Conservation (phyloP, 2,113 vertebrate genomes). For the Elephantulus edwardii region DNA sequence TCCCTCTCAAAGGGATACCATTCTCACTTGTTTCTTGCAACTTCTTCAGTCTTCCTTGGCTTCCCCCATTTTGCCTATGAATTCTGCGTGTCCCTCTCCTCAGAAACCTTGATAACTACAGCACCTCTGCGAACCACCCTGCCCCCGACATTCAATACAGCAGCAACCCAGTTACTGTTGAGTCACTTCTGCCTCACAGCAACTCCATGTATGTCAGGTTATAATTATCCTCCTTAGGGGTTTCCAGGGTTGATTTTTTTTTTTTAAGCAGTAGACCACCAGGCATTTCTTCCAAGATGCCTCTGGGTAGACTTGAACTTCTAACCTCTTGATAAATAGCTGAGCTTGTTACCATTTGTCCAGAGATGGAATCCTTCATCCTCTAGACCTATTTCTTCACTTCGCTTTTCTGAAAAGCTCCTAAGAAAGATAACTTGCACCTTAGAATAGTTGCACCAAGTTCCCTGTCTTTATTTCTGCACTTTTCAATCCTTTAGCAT, state of each 20-base stretch:
- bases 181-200: neutral
- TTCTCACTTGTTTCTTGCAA: neutral
- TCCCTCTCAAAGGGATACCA: neutral
- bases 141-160: neutral
- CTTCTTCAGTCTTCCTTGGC: neutral
- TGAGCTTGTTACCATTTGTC: neutral
- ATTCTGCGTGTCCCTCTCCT: neutral
- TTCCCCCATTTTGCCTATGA: neutral
- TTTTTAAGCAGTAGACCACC: neutral
- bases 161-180: neutral
- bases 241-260: neutral
- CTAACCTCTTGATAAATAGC: neutral
- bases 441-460: neutral
- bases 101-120: neutral
- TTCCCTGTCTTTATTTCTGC: neutral
- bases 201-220: neutral
- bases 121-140: neutral
- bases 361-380: neutral
- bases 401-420: neutral
- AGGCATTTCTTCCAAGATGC: neutral
- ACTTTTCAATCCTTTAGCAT: neutral
- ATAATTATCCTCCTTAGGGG: neutral
- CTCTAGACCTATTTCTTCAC: neutral
- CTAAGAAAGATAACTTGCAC: neutral
- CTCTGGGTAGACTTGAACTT: neutral